Evolutionary conservation across 2,888 invertebrate genomes (phyloP).

Genomic region (Epinotia ramella): DNA sequence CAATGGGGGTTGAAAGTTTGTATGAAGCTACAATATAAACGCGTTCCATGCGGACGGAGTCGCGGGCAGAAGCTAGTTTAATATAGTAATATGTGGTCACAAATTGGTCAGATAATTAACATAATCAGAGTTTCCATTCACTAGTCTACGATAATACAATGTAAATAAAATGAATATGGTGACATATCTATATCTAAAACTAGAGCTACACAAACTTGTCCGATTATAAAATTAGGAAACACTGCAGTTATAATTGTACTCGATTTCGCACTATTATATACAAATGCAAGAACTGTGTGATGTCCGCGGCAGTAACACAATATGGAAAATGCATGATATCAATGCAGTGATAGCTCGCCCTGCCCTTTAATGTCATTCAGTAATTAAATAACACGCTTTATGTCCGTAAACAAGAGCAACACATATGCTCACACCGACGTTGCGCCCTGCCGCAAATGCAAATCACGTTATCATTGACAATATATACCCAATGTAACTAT

Average conservation of each 20-base stretch:
- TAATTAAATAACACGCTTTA: constrained; percentile 29
- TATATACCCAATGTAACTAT: background rate
- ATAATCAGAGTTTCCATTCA: background rate
- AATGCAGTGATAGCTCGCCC: constrained; percentile 7
- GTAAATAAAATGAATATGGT: background rate
- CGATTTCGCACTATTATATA: too few species aligned
- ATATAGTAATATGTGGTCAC: too few species aligned
- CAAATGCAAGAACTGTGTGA: background rate
- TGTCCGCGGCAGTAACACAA: background rate
- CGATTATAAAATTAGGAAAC: background rate
- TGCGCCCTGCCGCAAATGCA: background rate
- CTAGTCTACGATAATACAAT: background rate
- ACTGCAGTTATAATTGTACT: too few species aligned
- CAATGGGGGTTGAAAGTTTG: too few species aligned
- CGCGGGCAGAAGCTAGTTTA: background rate
- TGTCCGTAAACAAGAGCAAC: background rate
- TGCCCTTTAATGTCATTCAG: constrained; percentile 6
- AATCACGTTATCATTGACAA: background rate
- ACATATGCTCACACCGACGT: background rate
- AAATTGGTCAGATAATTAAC: background rate
- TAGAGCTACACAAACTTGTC: background rate
- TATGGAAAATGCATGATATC: constrained; percentile 1
- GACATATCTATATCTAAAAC: background rate
- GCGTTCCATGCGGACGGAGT: too few species aligned
- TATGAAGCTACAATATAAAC: too few species aligned